Evolutionary conservation across 2,113 vertebrate genomes (phyloP).

Genomic region (Forbesichthys agassizii): DNA sequence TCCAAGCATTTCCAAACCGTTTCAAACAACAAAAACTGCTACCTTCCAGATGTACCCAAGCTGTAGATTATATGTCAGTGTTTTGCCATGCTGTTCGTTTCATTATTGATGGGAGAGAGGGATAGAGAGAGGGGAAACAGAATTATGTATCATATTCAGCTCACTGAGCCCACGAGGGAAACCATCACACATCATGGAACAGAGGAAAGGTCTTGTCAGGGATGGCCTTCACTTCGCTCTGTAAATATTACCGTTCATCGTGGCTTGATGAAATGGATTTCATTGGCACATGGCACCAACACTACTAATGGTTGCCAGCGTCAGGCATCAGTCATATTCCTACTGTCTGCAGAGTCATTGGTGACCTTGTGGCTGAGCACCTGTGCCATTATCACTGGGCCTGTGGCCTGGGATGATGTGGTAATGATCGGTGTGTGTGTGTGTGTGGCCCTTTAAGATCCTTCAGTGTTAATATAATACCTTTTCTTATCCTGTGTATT

Average conservation of each 20-base stretch:
- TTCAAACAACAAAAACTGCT: constrained; percentile 8
- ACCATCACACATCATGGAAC: constrained; percentile 58
- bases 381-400: background rate
- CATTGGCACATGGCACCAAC: background rate
- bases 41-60: constrained; percentile 36
- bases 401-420: too few relatives aligned
- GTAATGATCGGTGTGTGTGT: too few relatives aligned
- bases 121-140: constrained; percentile 50
- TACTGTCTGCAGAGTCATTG: constrained; percentile 40
- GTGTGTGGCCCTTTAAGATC: too few relatives aligned
- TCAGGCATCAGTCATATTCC: constrained; percentile 12
- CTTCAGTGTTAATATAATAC: too few relatives aligned
- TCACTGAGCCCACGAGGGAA: constrained; percentile 31
- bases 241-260: constrained; percentile 39
- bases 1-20: background rate
- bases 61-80: constrained; percentile 48
- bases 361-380: constrained; percentile 23
- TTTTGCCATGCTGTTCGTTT: constrained; percentile 58
- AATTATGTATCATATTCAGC: constrained; percentile 61
- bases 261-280: constrained; percentile 14
- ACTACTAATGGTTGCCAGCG: constrained; percentile 12
- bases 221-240: constrained; percentile 4
- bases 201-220: constrained; percentile 44
- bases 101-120: constrained; percentile 69
- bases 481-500: too few relatives aligned